A percentile compares a stretch with the other conserved stretches of the same genome.
Evolutionary conservation across 2,113 vertebrate species (phyloP).

Genomic region (Ceyx margarethae): DNA sequence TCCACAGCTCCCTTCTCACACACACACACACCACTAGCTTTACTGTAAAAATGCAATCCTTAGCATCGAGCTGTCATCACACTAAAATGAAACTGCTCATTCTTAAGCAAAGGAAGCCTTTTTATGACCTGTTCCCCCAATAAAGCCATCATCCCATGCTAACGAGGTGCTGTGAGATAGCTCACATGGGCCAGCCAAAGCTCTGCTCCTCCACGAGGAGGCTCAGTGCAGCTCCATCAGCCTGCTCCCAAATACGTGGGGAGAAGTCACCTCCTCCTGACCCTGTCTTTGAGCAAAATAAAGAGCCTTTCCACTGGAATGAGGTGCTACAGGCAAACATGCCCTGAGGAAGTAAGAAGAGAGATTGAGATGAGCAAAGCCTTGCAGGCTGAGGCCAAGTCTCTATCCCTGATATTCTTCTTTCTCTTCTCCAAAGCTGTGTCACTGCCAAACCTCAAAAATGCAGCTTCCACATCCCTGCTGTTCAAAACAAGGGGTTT

Average conservation of each 20-base stretch:
- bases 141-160: conserved; percentile 60
- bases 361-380: not conserved
- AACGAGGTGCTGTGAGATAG: conserved; percentile 47
- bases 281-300: conserved; percentile 13
- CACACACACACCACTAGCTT: not conserved
- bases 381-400: not conserved
- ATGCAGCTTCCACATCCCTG: not conserved
- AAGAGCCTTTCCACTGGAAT: conserved; percentile 4
- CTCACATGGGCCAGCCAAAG: not conserved
- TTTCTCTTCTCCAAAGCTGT: not conserved
- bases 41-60: not conserved
- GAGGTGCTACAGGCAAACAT: not conserved
- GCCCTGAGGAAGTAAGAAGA: conserved; percentile 2
- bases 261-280: conserved; percentile 34
- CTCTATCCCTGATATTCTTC: not conserved
- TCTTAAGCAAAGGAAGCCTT: conserved; percentile 34
- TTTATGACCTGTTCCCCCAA: not conserved
- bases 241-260: not conserved
- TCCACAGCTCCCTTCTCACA: not conserved
- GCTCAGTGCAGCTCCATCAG: not conserved
- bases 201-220: not conserved
- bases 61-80: not conserved
- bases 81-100: conserved; percentile 1
- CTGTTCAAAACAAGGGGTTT: not conserved
- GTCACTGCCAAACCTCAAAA: not conserved